Conservation (phyloP, 2,113 vertebrate genomes). For the Corvus cornix region DNA sequence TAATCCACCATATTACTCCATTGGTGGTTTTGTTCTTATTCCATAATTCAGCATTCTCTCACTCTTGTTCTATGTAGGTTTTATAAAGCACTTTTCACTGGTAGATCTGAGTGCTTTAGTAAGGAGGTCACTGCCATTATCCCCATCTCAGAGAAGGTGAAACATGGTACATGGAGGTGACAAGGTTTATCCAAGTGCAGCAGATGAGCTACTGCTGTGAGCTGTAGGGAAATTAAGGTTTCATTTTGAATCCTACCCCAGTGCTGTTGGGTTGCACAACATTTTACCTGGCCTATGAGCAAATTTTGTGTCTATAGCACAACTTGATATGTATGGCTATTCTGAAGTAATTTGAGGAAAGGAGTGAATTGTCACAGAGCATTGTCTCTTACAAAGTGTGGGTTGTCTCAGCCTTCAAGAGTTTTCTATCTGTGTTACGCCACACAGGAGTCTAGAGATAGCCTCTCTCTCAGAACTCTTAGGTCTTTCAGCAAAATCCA, state of each 20-base stretch:
- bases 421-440: neutral
- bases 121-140: neutral
- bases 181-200: neutral
- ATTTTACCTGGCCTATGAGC: neutral
- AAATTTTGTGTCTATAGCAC: neutral
- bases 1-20: neutral
- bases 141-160: neutral
- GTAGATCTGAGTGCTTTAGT: neutral
- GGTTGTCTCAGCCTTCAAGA: neutral
- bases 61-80: neutral
- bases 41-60: neutral
- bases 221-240: neutral
- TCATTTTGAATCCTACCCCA: neutral
- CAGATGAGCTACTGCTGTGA: neutral
- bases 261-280: neutral
- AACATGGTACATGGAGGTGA: neutral
- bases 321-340: neutral
- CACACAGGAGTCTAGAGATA: accelerated
- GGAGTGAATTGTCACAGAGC: neutral
- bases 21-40: neutral
- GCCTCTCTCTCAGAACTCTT: neutral
- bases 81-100: neutral
- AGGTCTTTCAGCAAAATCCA: neutral
- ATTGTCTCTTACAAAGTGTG: accelerated
- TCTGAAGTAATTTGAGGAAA: neutral